A percentile compares a stretch with the other conserved stretches of the same genome.
phyloP scores from a whole-genome alignment of 2,113 vertebrate species.

The Rhea americana region DNA sequence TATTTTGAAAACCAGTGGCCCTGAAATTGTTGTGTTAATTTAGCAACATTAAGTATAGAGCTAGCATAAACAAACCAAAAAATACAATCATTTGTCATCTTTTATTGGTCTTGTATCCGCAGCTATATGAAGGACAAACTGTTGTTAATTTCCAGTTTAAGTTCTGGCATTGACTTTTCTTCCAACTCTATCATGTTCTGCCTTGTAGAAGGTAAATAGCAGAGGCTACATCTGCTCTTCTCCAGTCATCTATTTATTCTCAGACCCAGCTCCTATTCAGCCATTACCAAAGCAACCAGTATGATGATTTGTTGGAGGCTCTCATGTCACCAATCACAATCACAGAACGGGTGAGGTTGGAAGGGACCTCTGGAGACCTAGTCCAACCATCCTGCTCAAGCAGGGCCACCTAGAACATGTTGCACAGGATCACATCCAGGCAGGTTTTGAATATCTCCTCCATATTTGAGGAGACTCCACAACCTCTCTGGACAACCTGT shows the following conservation, averaged over 20 bases:
- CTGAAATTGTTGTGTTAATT: not conserved
- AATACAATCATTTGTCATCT: not conserved
- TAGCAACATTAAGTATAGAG: not conserved
- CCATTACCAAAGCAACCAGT: not conserved
- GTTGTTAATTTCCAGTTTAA: not conserved
- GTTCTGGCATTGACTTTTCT: not conserved
- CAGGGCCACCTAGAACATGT: no score
- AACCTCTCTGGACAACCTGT: no score
- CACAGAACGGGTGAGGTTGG: no score
- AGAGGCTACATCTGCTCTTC: not conserved
- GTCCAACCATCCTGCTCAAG: no score
- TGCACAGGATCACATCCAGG: no score
- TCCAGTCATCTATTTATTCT: not conserved
- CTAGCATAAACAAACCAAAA: not conserved
- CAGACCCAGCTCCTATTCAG: not conserved
- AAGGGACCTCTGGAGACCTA: no score
- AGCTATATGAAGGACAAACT: not conserved
- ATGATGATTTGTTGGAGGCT: not conserved
- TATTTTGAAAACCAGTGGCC: not conserved
- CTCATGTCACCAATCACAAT: not conserved
- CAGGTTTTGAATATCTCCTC: no score
- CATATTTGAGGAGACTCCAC: no score
- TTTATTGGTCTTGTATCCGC: not conserved
- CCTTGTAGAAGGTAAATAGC: not conserved
- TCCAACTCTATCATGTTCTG: not conserved